Conservation (phyloP, 2,113 vertebrate genomes). For the Orientallactaga bullata region DNA sequence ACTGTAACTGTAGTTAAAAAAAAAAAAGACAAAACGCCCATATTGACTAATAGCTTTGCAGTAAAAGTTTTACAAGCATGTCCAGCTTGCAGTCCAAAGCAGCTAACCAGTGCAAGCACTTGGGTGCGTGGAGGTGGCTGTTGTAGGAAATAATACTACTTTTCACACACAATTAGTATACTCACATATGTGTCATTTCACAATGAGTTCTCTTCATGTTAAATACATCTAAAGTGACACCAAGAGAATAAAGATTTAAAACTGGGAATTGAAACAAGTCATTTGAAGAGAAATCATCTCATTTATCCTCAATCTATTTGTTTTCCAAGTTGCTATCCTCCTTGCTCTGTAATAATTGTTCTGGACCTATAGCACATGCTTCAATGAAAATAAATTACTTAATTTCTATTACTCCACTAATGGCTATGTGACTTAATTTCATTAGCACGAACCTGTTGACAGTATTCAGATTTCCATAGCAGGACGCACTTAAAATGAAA, state of each 20-base stretch:
- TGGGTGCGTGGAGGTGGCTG: neutral
- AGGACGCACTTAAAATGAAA: constrained; percentile 98
- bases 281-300: constrained; percentile 79
- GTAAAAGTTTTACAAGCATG: constrained; percentile 42
- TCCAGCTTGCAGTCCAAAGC: constrained; percentile 2
- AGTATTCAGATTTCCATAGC: constrained; percentile 95
- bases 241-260: constrained; percentile 69
- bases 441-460: constrained; percentile 99
- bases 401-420: constrained; percentile 94
- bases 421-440: constrained; percentile 98
- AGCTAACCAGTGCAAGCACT: neutral
- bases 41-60: constrained; percentile 49
- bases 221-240: constrained; percentile 56
- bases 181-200: constrained; percentile 23
- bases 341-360: constrained; percentile 93
- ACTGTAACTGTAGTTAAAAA: neutral
- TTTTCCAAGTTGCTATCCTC: constrained; percentile 78
- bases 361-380: constrained; percentile 96
- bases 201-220: neutral
- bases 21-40: neutral
- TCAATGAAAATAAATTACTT: constrained; percentile 99
- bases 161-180: constrained; percentile 70
- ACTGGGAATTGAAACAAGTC: constrained; percentile 77
- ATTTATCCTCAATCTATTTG: constrained; percentile 77
- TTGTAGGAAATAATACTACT: neutral